phyloP scores from a whole-genome alignment of 2,113 vertebrate species.

The Oreochromis spilurus region DNA sequence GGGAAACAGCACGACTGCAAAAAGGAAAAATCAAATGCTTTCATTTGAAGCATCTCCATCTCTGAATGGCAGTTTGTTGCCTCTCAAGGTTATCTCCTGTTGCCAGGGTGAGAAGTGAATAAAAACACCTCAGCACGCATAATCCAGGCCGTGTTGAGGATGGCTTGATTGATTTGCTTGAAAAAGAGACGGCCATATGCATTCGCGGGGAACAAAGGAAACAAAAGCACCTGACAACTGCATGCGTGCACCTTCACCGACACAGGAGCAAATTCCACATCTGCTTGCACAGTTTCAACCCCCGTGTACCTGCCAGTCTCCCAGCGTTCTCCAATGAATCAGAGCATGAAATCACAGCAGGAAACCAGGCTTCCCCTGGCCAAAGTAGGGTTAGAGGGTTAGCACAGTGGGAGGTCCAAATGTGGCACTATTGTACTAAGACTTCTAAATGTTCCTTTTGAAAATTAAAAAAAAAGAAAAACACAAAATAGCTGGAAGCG shows the following conservation, averaged over 20 bases:
- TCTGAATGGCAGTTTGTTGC: conserved; percentile 28
- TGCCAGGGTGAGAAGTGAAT: conserved; percentile 47
- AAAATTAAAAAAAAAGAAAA: not conserved
- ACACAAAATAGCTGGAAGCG: not conserved
- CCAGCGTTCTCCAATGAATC: not conserved
- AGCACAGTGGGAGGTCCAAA: not conserved
- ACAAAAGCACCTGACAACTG: not conserved
- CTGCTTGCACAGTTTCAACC: not conserved
- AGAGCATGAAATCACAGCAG: not conserved
- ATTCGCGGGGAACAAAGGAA: not conserved
- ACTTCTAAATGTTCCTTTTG: not conserved
- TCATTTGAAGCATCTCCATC: not conserved
- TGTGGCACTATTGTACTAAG: not conserved
- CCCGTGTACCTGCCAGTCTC: not conserved
- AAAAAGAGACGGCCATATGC: not conserved
- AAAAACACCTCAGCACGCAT: conserved; percentile 6
- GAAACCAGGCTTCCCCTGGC: not conserved
- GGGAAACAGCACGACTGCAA: not conserved
- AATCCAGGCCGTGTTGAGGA: not conserved
- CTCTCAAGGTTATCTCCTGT: conserved; percentile 63
- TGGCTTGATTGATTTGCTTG: conserved; percentile 16
- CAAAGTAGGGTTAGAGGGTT: not conserved
- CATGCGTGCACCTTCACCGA: not conserved
- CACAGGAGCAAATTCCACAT: not conserved
- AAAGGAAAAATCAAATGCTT: not conserved